A percentile compares a stretch with the other conserved stretches of the same genome.
These are phyloP conservation scores for Dolichopus griseipennis DNA, from an alignment of 2,888 invertebrate genomes.

Conservation along the genomic window DNA sequence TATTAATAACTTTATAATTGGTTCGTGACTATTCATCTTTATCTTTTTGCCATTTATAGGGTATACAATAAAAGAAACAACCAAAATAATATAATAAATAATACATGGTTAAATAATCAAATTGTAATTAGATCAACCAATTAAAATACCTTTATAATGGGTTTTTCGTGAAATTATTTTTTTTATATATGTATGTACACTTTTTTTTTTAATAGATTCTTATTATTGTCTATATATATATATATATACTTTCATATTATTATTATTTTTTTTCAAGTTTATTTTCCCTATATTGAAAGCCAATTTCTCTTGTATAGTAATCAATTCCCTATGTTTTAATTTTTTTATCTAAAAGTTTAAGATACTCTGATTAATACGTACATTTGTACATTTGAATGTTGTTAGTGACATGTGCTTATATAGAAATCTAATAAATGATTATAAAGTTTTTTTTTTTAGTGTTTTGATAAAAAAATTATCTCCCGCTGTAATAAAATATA, in stretches of 20 bases:
- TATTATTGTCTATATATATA: conserved; percentile 1
- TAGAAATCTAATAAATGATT: too few relatives aligned
- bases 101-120: not conserved
- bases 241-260: not conserved
- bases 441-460: too few relatives aligned
- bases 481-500: not conserved
- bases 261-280: not conserved
- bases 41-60: not conserved
- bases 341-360: not conserved
- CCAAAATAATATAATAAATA: not conserved
- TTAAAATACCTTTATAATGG: not conserved
- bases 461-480: not conserved
- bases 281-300: not conserved
- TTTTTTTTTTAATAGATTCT: not conserved
- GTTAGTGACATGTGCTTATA: not conserved
- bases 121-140: conserved; percentile 4
- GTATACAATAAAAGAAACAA: not conserved
- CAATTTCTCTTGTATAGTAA: not conserved
- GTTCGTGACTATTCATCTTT: conserved; percentile 1
- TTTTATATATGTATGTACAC: not conserved
- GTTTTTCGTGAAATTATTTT: not conserved
- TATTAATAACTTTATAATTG: not conserved
- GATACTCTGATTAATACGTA: not conserved
- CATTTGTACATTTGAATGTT: not conserved
- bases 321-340: not conserved